Percentiles rank a stretch among this genome's conserved stretches.
Conservation (phyloP, 1,140 invertebrate species). For the Leptopilina clavipes region DNA sequence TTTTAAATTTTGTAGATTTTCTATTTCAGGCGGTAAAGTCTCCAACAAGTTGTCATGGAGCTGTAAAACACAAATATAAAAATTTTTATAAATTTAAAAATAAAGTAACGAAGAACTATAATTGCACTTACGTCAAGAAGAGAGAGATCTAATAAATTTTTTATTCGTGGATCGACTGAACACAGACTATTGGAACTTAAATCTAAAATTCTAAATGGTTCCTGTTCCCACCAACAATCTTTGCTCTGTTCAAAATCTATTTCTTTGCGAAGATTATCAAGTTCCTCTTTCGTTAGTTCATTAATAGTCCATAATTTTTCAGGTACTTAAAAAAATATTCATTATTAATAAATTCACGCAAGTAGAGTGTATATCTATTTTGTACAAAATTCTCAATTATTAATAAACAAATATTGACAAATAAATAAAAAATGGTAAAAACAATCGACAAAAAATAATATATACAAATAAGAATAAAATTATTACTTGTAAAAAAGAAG, state of each 20-base stretch:
- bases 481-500: too few relatives aligned
- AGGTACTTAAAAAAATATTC: constrained; percentile 81
- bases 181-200: constrained; percentile 86
- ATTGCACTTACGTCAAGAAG: constrained; percentile 80
- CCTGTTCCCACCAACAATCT: constrained; percentile 90
- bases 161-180: constrained; percentile 81
- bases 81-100: background rate
- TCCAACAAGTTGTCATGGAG: constrained; percentile 87
- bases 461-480: too few relatives aligned
- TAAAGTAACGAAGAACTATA: constrained; percentile 24
- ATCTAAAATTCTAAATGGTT: constrained; percentile 85
- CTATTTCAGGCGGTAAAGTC: constrained; percentile 84
- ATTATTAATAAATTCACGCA: too few relatives aligned
- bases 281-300: constrained; percentile 80
- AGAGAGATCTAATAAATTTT: constrained; percentile 81
- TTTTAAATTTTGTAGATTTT: constrained; percentile 82
- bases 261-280: constrained; percentile 76
- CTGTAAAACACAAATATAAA: constrained; percentile 71
- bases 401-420: background rate
- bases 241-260: constrained; percentile 82
- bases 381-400: too few relatives aligned
- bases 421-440: background rate
- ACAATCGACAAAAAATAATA: background rate
- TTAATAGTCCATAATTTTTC: constrained; percentile 88
- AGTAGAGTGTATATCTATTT: background rate